Evolutionary conservation across 2,797 vertebrate genomes (phyloP), one percentile per base, ranked within the genome.

Genomic region (Taeniopygia guttata): DNA sequence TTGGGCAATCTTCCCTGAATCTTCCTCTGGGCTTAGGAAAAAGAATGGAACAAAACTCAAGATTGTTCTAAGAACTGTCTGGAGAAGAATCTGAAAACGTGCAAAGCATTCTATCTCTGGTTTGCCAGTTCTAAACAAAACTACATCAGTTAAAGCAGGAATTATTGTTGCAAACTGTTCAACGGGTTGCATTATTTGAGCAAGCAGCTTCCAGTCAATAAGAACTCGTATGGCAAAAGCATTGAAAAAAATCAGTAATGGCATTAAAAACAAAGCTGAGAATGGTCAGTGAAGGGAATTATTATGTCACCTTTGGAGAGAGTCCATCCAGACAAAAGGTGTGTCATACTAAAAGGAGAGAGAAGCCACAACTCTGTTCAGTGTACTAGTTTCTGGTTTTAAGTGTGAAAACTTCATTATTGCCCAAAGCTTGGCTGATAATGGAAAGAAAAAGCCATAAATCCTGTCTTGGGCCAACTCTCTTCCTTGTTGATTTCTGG

Each of bases 21-120:
- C 87, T 70, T 88, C 87, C 74, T 87, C 60, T 82, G 83, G 55
- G 80, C 36, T 90, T 74, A 77, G 43, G 56, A 76, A 87, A 88
- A 94, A 64, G 29, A 59, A 91, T 0, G 14, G 84, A 86, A 92
- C 18, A 90, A 93, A 62, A 86, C 27, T 7, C 30, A 16, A 20
- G 27, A 72, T 2, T 80, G 70, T 90, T 90, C 77, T 89, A 87
- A 74, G 85, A 94, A 60, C 45, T 51, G 59, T 43, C 42, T 94
- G 86, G 91, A 97, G 70, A 86, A 93, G 77, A 90, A 93, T 79
- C 45, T 48, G 77, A 70, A 86, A 91, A 94, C 2, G 8, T 75
- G 54, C 90, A 77, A 87, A 89, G 84, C 1, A 0, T 75, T 84
- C 68, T 66, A 36, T 58, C 52, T 93, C 64, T 87, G n/a, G 32